Evolutionary conservation across 2,888 invertebrate species (phyloP).

Genomic region (Cephalotes varians): DNA sequence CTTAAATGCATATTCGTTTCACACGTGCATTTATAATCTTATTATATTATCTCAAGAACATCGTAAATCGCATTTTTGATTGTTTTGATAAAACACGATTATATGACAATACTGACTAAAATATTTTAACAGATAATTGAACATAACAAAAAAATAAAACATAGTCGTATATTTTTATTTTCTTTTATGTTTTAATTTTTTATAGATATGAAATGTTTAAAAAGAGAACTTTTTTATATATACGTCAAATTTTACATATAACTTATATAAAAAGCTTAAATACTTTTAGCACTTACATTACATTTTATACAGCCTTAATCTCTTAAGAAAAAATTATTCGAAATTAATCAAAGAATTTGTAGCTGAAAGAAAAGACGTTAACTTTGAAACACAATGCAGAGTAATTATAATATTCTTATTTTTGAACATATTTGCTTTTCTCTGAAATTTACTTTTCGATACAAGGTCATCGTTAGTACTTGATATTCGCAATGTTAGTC

Average conservation of each 20-base stretch:
- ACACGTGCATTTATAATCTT: not conserved
- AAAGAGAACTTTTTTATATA: not conserved
- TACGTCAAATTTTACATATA: not conserved
- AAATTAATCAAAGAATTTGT: not conserved
- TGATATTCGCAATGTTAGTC: not conserved
- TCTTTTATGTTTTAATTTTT: not conserved
- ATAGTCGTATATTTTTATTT: not conserved
- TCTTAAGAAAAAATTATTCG: not conserved
- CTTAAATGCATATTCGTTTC: constrained; percentile 29
- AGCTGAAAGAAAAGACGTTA: not conserved
- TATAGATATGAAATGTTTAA: not conserved
- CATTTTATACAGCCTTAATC: too few relatives aligned
- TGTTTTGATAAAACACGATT: not conserved
- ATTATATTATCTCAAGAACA: not conserved
- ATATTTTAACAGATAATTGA: not conserved
- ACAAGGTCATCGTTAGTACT: not conserved
- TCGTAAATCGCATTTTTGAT: not conserved
- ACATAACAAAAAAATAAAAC: not conserved
- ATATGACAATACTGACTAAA: not conserved
- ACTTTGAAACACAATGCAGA: not conserved
- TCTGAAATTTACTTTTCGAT: not conserved
- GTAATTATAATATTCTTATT: constrained; percentile 11
- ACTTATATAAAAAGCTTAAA: not conserved
- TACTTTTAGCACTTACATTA: too few relatives aligned
- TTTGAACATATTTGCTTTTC: not conserved